Conservation (phyloP, 2,113 vertebrate species). For the Lophius piscatorius region DNA sequence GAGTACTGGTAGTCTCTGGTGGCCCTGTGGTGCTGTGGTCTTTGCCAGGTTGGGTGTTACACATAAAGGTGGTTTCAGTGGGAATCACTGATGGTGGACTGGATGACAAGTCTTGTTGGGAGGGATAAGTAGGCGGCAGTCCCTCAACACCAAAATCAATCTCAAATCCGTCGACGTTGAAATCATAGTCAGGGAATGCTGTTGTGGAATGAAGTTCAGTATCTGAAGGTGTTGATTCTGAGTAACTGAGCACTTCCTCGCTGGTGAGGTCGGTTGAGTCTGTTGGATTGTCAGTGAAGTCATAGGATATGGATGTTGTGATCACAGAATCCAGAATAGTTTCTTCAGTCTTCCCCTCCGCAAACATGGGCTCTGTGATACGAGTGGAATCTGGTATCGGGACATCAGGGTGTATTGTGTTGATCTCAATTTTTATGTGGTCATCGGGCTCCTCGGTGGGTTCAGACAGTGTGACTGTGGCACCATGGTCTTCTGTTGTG, state of each 20-base stretch:
- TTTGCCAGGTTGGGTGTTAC: conserved; percentile 31
- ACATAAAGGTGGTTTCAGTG: conserved; percentile 24
- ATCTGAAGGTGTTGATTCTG: conserved; percentile 34
- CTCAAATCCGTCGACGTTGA: conserved; percentile 6
- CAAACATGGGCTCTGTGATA: conserved; percentile 70
- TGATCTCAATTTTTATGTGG: conserved; percentile 61
- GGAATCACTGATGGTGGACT: conserved; percentile 8
- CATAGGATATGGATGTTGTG: conserved; percentile 24
- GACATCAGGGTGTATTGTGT: conserved; percentile 68
- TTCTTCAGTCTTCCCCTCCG: conserved; percentile 70
- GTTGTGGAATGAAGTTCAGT: conserved; percentile 28
- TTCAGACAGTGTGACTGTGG: conserved; percentile 9
- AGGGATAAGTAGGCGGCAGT: conserved; percentile 13
- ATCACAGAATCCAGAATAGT: conserved; percentile 45
- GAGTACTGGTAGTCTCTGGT: neutral
- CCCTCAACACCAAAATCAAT: conserved; percentile 33
- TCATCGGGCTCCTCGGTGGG: conserved; percentile 62
- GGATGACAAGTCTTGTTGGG: conserved; percentile 1
- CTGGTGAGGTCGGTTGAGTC: conserved; percentile 38
- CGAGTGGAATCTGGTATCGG: conserved; percentile 51
- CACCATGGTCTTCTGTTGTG: conserved; percentile 22
- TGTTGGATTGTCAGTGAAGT: conserved; percentile 34
- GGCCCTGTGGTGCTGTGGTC: conserved; percentile 7
- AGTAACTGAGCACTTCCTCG: conserved; percentile 30
- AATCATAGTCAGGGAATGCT: conserved; percentile 27